Conservation (phyloP, 2,113 vertebrate species). For the Gorsachius goisagi region DNA sequence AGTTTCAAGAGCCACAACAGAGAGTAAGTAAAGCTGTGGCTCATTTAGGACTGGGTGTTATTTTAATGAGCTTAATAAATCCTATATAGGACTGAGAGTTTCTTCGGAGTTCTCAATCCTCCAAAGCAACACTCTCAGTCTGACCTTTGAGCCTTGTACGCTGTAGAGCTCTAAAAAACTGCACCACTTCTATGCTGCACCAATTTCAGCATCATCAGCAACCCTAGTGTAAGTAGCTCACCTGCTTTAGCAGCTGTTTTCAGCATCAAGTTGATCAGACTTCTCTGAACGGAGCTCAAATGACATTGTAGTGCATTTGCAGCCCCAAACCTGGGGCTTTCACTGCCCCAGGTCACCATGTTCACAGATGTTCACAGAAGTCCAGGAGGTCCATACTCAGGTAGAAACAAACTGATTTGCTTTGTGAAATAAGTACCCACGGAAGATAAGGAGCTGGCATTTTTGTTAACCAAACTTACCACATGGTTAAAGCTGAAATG, state of each 20-base stretch:
- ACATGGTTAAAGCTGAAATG: not conserved
- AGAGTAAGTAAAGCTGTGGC: constrained; percentile 42
- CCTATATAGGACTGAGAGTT: constrained; percentile 27
- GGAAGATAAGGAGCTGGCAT: not conserved
- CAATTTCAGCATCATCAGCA: constrained; percentile 24
- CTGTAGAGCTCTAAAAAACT: not conserved
- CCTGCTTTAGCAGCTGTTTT: not conserved
- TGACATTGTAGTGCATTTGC: not conserved
- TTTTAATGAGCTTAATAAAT: constrained; percentile 60
- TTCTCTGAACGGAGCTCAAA: not conserved
- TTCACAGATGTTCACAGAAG: not conserved
- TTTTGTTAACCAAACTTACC: constrained; percentile 14
- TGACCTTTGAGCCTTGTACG: not conserved
- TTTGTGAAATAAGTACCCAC: not conserved
- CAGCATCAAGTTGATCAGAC: not conserved
- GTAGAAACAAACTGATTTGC: not conserved
- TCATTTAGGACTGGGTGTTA: constrained; percentile 51
- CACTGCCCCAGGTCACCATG: not conserved
- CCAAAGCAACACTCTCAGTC: not conserved
- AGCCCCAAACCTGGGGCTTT: not conserved
- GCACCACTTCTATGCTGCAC: not conserved
- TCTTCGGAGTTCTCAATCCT: not conserved
- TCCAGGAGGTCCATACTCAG: not conserved
- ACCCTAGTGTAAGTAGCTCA: not conserved
- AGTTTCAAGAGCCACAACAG: constrained; percentile 44